Evolutionary conservation across 1,140 invertebrate species (phyloP).

Genomic region (Octopus sinensis): DNA sequence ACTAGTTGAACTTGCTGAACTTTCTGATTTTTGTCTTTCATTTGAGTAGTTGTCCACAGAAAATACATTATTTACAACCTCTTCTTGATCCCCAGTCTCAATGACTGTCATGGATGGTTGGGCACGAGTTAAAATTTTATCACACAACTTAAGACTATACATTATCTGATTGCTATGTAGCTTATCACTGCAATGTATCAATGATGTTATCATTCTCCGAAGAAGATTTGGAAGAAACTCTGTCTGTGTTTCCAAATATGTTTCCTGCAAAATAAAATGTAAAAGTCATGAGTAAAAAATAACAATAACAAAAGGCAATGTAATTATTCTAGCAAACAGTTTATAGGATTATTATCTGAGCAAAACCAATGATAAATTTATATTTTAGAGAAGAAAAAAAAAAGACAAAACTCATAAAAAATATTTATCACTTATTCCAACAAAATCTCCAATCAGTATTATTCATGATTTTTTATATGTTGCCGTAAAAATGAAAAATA

Average conservation of each 20-base stretch:
- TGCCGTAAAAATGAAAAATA: too few relatives aligned
- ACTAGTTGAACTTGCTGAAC: not conserved
- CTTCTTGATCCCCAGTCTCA: conserved; percentile 16
- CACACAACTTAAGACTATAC: conserved; percentile 68
- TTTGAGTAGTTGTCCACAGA: not conserved
- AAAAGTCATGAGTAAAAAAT: not conserved
- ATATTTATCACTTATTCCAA: too few relatives aligned
- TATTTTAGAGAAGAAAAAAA: too few relatives aligned
- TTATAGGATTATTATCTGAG: too few relatives aligned
- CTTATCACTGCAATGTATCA: conserved; percentile 64
- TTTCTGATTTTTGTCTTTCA: not conserved
- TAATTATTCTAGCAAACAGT: too few relatives aligned
- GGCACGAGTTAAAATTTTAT: conserved; percentile 74
- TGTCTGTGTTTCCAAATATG: conserved; percentile 75
- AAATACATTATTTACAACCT: not conserved
- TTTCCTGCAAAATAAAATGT: conserved; percentile 61
- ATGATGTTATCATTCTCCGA: conserved; percentile 63
- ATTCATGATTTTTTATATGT: too few relatives aligned
- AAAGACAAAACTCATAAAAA: too few relatives aligned
- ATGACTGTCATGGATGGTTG: conserved; percentile 64
- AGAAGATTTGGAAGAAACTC: conserved; percentile 76
- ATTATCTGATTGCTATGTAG: conserved; percentile 67
- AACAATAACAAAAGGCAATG: too few relatives aligned
- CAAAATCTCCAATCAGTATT: too few relatives aligned
- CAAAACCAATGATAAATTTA: too few relatives aligned